These are phyloP conservation scores for Petroica traversi DNA, from an alignment of 2,113 vertebrate genomes.

Conservation along the genomic window DNA sequence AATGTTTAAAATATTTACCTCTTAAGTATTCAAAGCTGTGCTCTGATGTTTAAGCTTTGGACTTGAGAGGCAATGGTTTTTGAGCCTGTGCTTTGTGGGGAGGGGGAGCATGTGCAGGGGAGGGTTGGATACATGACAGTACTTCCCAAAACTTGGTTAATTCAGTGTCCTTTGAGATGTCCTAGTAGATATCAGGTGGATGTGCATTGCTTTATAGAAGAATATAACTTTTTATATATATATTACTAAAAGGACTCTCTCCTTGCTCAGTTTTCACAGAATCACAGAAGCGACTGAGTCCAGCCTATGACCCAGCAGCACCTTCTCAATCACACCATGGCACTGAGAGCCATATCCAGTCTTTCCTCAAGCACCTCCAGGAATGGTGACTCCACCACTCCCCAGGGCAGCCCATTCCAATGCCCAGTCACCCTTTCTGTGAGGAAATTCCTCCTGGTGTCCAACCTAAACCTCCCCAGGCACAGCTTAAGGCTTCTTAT, in stretches of 20 bases:
- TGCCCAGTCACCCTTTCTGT: rapidly evolving
- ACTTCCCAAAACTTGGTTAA: not conserved
- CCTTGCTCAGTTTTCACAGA: not conserved
- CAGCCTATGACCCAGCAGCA: not conserved
- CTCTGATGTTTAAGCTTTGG: not conserved
- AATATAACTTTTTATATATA: no score
- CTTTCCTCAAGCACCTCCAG: not conserved
- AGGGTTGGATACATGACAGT: not conserved
- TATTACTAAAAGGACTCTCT: not conserved
- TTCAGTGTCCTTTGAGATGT: not conserved
- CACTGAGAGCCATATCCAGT: not conserved
- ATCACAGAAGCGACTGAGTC: rapidly evolving
- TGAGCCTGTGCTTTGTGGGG: not conserved
- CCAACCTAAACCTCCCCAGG: not conserved
- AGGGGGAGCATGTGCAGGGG: not conserved
- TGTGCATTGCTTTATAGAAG: not conserved
- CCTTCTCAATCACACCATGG: no score
- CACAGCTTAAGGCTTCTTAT: not conserved
- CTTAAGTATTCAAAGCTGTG: not conserved
- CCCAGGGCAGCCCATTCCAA: not conserved
- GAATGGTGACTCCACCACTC: not conserved
- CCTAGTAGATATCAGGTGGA: not conserved
- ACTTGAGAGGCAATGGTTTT: not conserved
- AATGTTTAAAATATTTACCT: not conserved
- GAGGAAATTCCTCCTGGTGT: not conserved